These are phyloP conservation scores for Dromas ardeola DNA, from an alignment of 2,113 vertebrate genomes.

Conservation along the genomic window DNA sequence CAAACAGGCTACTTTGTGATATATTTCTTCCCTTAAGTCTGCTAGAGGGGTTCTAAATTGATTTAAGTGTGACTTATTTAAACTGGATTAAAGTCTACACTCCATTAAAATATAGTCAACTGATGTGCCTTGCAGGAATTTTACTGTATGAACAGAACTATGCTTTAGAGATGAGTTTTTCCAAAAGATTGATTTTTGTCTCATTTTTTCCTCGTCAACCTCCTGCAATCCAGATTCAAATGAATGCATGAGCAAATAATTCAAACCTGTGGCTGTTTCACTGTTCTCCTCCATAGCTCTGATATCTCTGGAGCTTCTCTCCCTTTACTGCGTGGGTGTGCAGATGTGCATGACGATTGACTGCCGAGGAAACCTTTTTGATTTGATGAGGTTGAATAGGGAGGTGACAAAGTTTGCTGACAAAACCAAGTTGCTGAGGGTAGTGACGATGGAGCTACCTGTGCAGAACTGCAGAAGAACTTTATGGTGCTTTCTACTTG, in stretches of 20 bases:
- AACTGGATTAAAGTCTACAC: constrained; percentile 46
- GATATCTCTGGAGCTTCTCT: neutral
- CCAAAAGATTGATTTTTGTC: constrained; percentile 36
- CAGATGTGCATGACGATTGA: neutral
- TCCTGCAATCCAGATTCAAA: constrained; percentile 22
- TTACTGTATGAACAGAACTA: constrained; percentile 49
- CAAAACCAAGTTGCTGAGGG: neutral
- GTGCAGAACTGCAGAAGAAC: neutral
- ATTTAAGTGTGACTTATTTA: constrained; percentile 42
- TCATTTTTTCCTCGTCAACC: neutral
- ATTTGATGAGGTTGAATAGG: neutral
- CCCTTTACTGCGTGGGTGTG: neutral
- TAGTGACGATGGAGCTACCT: neutral
- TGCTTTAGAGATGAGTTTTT: neutral
- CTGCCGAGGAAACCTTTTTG: neutral
- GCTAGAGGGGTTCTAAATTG: neutral
- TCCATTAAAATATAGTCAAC: constrained; percentile 49
- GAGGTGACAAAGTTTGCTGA: neutral
- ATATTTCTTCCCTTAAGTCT: neutral
- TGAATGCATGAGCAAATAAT: constrained; percentile 19
- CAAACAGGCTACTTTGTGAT: neutral
- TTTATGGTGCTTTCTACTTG: neutral
- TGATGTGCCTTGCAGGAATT: constrained; percentile 41
- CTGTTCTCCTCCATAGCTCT: neutral
- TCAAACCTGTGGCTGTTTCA: neutral